Base-by-base conservation (phyloP, 2,113 vertebrate species). In the Sprattus sprattus region DNA sequence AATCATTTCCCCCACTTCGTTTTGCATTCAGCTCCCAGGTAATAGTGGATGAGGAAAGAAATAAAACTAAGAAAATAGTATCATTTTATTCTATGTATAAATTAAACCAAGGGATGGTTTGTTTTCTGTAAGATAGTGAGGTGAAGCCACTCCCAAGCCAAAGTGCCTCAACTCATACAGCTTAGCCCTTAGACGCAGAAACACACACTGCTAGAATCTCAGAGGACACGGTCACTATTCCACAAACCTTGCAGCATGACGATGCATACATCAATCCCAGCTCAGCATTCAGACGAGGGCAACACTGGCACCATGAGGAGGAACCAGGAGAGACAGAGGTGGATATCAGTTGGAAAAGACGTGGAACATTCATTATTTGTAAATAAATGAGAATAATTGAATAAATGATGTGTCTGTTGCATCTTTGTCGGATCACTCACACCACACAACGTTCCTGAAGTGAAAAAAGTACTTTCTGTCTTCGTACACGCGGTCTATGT, bases 111-210 rank as follows among this genome's bases (percentile, higher is more conserved):
- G 67, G 67, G 28, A 75, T 75, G 28, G 39, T 64, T 25, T 75
- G 13, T 75, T 10, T 75, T 75, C 67, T 75, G 67, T 39, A 75
- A 75, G 22, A 39, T 15, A 75, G 67, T 75, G 28, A 75, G 67
- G 67, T 75, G 28, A 75, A 75, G 67, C 67, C 67, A 75, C 67
- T 75, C 67, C 67, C 9, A 75, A 75, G 67, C 67, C 67, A 75
- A 75, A 75, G 67, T 75, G 67, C 67, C 67, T 75, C 67, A 13
- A 75, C 13, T 75, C 67, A 64, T 64, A 25, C 67, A 39, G 32
- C 28, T 75, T 75, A 75, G 28, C 60, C 60, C 60, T 75, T 11
- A 75, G 67, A 75, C 67, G 39, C 28, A 75, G 39, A 28, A 39
- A 25, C 22, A 64, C 22, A 64, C 6, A 75, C 10, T 64, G 60